phyloP scores from a whole-genome alignment of 1,140 invertebrate genomes.

The Achroia grisella region DNA sequence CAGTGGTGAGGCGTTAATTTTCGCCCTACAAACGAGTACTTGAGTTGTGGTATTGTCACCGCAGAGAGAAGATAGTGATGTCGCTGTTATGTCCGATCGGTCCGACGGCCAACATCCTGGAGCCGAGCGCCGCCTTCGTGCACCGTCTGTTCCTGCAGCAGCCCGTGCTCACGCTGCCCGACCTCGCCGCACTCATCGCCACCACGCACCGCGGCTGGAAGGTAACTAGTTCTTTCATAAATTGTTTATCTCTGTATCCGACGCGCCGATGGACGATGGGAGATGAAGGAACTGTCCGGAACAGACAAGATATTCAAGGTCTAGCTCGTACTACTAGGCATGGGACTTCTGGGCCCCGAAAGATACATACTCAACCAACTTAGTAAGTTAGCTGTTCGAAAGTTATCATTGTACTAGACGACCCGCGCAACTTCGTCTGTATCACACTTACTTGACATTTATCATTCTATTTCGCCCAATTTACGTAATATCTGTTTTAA shows the following conservation, averaged over 20 bases:
- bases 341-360: slow-evolving; percentile 99
- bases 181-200: slow-evolving; percentile 90
- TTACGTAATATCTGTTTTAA: no score
- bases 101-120: slow-evolving; percentile 95
- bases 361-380: slow-evolving; percentile 86
- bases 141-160: slow-evolving; percentile 94
- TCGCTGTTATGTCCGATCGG: slow-evolving; percentile 93
- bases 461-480: no score
- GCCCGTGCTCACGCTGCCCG: slow-evolving; percentile 93
- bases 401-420: no score
- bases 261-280: slow-evolving; percentile 94
- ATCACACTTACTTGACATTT: no score
- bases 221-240: slow-evolving; percentile 23
- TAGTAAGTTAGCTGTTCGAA: no score
- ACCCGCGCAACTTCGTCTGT: no score
- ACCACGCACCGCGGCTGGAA: slow-evolving; percentile 94
- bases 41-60: not conserved
- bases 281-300: slow-evolving; percentile 91
- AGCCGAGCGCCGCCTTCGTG: slow-evolving; percentile 92
- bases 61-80: slow-evolving; percentile 98
- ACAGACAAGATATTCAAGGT: slow-evolving; percentile 90
- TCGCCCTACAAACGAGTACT: no score
- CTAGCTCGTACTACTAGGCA: slow-evolving; percentile 96
- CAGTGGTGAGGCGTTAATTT: no score
- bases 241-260: slow-evolving; percentile 93